Evolutionary conservation across 1,140 invertebrate species (phyloP).

Genomic region (Danaus melanippus): DNA sequence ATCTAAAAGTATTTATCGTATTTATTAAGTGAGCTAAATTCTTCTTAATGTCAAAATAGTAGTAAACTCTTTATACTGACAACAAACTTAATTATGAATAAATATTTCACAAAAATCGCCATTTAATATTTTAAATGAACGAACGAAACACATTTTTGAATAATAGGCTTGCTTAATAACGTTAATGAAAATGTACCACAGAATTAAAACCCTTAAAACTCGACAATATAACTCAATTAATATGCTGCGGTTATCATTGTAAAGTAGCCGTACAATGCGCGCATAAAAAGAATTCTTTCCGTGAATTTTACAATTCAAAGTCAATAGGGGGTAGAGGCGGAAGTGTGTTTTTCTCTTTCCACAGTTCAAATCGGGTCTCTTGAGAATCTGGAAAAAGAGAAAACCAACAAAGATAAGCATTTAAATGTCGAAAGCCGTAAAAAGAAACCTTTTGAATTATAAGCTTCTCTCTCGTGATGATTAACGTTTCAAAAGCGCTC

Average conservation of each 20-base stretch:
- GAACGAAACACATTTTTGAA: too few relatives aligned
- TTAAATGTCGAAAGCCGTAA: constrained; percentile 16
- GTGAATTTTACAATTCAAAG: constrained; percentile 17
- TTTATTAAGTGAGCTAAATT: too few relatives aligned
- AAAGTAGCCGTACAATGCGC: constrained; percentile 2
- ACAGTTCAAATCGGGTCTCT: constrained; percentile 22
- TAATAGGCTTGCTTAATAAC: too few relatives aligned
- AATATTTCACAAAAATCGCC: too few relatives aligned
- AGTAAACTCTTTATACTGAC: too few relatives aligned
- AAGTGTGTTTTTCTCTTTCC: constrained; percentile 18
- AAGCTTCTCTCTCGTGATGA: constrained; percentile 18
- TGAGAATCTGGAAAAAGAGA: constrained; percentile 21
- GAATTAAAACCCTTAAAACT: too few relatives aligned
- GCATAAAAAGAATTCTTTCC: constrained; percentile 3
- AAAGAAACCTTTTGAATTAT: constrained; percentile 23
- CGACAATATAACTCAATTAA: neutral
- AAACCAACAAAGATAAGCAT: constrained; percentile 25
- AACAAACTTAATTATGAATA: too few relatives aligned
- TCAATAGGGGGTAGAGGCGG: constrained; percentile 17
- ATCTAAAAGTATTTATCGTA: constrained; percentile 18
- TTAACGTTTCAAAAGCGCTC: constrained; percentile 18
- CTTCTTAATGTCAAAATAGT: too few relatives aligned
- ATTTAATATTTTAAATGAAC: too few relatives aligned
- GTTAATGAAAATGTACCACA: too few relatives aligned
- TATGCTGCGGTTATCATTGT: too few relatives aligned